Base-by-base conservation (phyloP, 2,797 vertebrate genomes). In the Pseudochaenichthys georgianus region DNA sequence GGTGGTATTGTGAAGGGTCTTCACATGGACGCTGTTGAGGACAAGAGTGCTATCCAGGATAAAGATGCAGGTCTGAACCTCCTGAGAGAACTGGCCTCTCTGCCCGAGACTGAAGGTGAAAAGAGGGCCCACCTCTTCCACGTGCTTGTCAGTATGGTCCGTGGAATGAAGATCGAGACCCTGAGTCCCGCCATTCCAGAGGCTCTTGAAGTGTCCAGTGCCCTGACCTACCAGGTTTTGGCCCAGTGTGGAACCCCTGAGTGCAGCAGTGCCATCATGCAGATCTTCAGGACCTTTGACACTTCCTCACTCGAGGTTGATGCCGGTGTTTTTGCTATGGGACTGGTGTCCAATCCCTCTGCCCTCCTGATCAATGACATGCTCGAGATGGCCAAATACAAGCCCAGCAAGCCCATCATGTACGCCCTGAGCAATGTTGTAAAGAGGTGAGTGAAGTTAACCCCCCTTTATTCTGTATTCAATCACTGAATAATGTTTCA, bases 221-320 rank as follows among this genome's bases (percentile, higher is more conserved):
- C 95, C 21, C 85, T 99, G 87, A 96, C 96, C 21, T 81, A 96
- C 65, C 97, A 99, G 92, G 95, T 96, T 52, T 91, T 99, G 88
- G 89, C 90, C 65, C 98, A 99, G 91, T 99, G 98, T 0, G 98
- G 98, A 66, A 98, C 96, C 51, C 94, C 96, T 13, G 96, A 97
- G 81, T 99, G 98, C 88, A 97, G 94, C 75, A 95, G 94, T 48
- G 95, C 92, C 64, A 93, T 99, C 87, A 95, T 99, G 89, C 95
- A 95, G 77, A 94, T 97, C 86, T 90, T 99, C 76, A 95, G 95
- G 77, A 95, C 79, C 10, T 94, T 94, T 28, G 92, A 94, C 0
- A 81, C 78, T 46, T 90, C 94, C 21, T 91, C 95, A 0, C 10
- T 96, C 0, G 82, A 97, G 81, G 90, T 95, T 46, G 98, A 99